Base-by-base conservation (phyloP, 2,113 vertebrate species). In the Ciconia stormi region DNA sequence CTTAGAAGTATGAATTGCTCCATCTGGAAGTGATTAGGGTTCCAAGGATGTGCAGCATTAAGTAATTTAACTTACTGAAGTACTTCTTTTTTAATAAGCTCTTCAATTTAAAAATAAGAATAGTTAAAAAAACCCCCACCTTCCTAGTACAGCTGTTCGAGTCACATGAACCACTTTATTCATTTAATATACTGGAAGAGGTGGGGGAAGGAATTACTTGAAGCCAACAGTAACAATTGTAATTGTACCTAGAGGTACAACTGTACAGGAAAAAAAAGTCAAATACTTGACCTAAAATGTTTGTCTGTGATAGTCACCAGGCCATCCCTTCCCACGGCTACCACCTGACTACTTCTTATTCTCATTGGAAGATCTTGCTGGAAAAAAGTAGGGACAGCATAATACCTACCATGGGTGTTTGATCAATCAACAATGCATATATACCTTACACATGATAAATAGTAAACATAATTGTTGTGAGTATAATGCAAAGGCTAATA, bases 11-110 rank as follows among this genome's bases (percentile, higher is more conserved):
- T 96, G 97, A 97, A 96, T 96, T 96, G 83, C 93, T 98, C 95
- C 94, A 98, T 97, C 96, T 98, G 87, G 90, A 97, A 97, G 89
- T 96, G 94, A 97, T 98, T 98, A 97, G 58, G 93, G 97, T 95
- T 97, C 95, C 59, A 96, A 90, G 87, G 96, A 98, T 97, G 78
- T 86, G 59, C 71, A 94, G 96, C 89, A 95, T 95, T 97, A 97
- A 97, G 79, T 97, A 95, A 97, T 97, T 97, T 96, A 96, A 97
- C 95, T 97, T 96, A 97, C 42, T 93, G 87, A 94, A 97, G 96
- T 95, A 94, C 44, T 96, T 95, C 59, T 92, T 96, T 97, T 96
- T 97, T 93, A 98, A 97, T 93, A 98, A 96, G 92, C 94, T 95
- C 95, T 97, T 97, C 96, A 96, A 96, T 95, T 97, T 95, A 96